phyloP scores from a whole-genome alignment of 1,140 invertebrate species.

The Drosophila elegans region DNA sequence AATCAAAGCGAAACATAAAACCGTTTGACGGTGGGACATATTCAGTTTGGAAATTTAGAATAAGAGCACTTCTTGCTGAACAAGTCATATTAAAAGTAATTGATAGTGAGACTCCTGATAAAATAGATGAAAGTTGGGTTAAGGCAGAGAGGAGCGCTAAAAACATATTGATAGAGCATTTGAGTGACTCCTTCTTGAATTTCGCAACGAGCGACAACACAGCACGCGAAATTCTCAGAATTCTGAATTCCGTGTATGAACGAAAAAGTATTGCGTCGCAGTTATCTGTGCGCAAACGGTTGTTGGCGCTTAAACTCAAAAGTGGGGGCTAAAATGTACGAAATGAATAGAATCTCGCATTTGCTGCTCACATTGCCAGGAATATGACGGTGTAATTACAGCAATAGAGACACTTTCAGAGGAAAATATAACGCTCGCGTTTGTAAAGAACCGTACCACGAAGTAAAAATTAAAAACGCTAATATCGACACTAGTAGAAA shows the following conservation, averaged over 20 bases:
- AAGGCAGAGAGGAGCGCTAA: not conserved
- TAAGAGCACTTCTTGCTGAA: not conserved
- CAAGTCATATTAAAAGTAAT: too few species aligned
- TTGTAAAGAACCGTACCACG: conserved; percentile 84
- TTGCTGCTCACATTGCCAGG: conserved; percentile 50
- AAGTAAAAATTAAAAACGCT: conserved; percentile 79
- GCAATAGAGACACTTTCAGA: conserved; percentile 84
- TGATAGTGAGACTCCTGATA: too few species aligned
- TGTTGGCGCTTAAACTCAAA: too few species aligned
- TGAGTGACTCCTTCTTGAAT: conserved; percentile 1
- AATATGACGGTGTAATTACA: conserved; percentile 79
- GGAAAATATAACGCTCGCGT: conserved; percentile 75
- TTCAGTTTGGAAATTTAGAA: not conserved
- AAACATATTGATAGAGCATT: not conserved
- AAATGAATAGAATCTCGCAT: conserved; percentile 49
- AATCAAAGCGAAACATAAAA: not conserved
- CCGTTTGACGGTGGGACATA: not conserved
- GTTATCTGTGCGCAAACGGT: too few species aligned
- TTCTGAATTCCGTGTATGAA: conserved; percentile 76
- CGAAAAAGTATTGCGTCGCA: conserved; percentile 75
- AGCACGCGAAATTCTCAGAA: conserved; percentile 16
- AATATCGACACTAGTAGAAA: conserved; percentile 53
- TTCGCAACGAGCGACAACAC: conserved; percentile 15
- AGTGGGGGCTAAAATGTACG: conserved; percentile 75
- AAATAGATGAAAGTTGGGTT: not conserved